Evolutionary conservation across 2,113 vertebrate genomes (phyloP).

Genomic region (Pampusana beccarii): DNA sequence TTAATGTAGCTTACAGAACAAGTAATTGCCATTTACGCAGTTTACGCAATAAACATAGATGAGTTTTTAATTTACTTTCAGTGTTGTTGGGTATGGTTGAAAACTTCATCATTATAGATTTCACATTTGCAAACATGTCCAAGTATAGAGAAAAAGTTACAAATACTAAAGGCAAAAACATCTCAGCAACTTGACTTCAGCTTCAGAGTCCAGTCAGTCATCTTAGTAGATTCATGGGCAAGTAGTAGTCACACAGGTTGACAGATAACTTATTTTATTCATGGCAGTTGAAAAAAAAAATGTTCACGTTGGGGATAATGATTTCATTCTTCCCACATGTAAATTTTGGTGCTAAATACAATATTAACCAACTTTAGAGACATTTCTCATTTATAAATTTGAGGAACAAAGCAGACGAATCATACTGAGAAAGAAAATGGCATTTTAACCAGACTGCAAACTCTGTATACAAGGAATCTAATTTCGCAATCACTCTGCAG

Average conservation of each 20-base stretch:
- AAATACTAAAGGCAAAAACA: neutral
- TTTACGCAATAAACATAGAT: neutral
- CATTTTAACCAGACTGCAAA: neutral
- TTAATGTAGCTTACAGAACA: neutral
- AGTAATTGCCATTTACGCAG: neutral
- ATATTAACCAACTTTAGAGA: neutral
- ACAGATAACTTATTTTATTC: neutral
- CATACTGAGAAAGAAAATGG: neutral
- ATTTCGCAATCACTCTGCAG: neutral
- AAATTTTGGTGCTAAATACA: neutral
- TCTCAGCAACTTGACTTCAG: neutral
- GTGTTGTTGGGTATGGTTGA: neutral
- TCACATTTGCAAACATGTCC: neutral
- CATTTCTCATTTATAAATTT: neutral
- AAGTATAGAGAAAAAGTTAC: neutral
- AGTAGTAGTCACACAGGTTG: neutral
- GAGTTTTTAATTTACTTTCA: neutral
- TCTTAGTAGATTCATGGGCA: neutral
- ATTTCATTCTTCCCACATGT: neutral
- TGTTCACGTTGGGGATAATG: neutral
- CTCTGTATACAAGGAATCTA: neutral
- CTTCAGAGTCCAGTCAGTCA: neutral
- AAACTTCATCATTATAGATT: neutral
- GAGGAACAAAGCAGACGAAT: neutral
- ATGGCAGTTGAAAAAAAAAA: neutral